Conservation (phyloP, 1,140 invertebrate species). For the Leptinotarsa lineolata region DNA sequence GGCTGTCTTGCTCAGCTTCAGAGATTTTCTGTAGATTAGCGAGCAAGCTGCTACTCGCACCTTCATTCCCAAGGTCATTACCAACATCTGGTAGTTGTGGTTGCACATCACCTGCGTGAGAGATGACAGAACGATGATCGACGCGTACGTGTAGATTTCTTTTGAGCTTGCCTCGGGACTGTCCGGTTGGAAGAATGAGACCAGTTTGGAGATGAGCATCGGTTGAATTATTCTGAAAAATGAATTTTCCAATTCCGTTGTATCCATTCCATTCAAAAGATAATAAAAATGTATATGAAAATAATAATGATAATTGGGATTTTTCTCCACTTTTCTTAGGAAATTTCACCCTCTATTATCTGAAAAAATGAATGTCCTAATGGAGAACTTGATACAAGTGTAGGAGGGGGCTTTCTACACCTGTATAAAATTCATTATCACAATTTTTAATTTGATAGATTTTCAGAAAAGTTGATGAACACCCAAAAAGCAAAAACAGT, state of each 20-base stretch:
- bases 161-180: constrained; percentile 40
- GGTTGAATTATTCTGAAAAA: constrained; percentile 60
- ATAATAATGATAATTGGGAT: too few relatives aligned
- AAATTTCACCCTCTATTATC: too few relatives aligned
- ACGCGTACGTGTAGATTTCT: constrained; percentile 70
- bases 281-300: too few relatives aligned
- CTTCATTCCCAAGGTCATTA: constrained; percentile 75
- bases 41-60: constrained; percentile 78
- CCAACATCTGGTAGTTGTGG: constrained; percentile 79
- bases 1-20: constrained; percentile 65
- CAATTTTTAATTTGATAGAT: too few relatives aligned
- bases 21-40: constrained; percentile 79
- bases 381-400: too few relatives aligned
- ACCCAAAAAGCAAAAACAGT: too few relatives aligned
- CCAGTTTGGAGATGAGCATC: constrained; percentile 34
- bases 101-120: constrained; percentile 67
- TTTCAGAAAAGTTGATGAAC: too few relatives aligned
- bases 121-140: constrained; percentile 70
- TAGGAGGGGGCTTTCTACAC: too few relatives aligned
- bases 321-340: too few relatives aligned
- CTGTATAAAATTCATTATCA: too few relatives aligned
- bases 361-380: too few relatives aligned
- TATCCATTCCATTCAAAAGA: too few relatives aligned
- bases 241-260: constrained; percentile 28
- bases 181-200: constrained; percentile 37